Percentiles rank a stretch among this genome's conserved stretches.
Conservation (phyloP, 2,888 invertebrate species). For the Parascotia fuliginaria region DNA sequence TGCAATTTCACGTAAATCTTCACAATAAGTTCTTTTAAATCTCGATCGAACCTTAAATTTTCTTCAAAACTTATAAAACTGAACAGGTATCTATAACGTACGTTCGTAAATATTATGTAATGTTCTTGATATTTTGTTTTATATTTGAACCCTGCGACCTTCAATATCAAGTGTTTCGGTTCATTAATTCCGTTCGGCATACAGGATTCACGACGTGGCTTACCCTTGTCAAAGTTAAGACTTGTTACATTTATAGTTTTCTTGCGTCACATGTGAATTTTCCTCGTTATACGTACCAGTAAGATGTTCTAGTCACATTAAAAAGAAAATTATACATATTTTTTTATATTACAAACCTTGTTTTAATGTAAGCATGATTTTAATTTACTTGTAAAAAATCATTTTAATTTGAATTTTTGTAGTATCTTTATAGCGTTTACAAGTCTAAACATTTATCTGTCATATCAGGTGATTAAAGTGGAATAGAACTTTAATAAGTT, state of each 20-base stretch:
- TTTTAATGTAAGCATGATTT: too few species aligned
- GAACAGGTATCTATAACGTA: too few species aligned
- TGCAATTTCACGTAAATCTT: neutral
- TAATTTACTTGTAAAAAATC: too few species aligned
- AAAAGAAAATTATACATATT: neutral
- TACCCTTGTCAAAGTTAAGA: slow-evolving; percentile 54
- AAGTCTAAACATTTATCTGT: too few species aligned
- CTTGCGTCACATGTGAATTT: slow-evolving; percentile 8
- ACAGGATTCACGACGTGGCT: slow-evolving; percentile 32
- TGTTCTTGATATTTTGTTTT: slow-evolving; percentile 8
- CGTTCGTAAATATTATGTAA: neutral
- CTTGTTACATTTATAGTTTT: slow-evolving; percentile 37
- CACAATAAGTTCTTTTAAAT: neutral
- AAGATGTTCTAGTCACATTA: neutral
- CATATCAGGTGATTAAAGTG: too few species aligned
- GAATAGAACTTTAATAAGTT: too few species aligned
- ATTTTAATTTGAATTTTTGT: too few species aligned
- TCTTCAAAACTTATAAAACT: too few species aligned
- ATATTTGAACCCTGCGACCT: slow-evolving; percentile 16
- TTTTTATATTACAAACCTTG: too few species aligned
- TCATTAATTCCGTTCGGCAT: slow-evolving; percentile 50
- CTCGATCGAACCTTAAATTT: neutral
- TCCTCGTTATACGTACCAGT: neutral
- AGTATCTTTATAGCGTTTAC: too few species aligned
- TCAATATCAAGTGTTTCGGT: slow-evolving; percentile 32